Evolutionary conservation across 2,797 vertebrate species (phyloP).

Genomic region (Myotis myotis): DNA sequence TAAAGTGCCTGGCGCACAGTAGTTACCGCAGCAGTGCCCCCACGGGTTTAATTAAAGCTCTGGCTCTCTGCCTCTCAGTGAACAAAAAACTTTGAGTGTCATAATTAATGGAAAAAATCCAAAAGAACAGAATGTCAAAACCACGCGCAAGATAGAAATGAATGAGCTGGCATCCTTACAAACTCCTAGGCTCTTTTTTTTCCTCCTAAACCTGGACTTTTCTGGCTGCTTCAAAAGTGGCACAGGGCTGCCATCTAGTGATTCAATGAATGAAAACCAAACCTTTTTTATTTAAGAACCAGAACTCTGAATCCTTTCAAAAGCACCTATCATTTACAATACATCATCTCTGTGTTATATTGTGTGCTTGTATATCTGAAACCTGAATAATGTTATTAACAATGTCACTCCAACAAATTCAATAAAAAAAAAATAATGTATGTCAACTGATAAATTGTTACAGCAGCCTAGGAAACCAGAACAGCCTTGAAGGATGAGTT

Average conservation of each 20-base stretch:
- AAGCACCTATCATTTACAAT: not conserved
- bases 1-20: not conserved
- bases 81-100: slow-evolving; percentile 67
- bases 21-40: not conserved
- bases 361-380: not conserved
- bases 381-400: not conserved
- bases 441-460: not conserved
- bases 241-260: slow-evolving; percentile 75
- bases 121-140: slow-evolving; percentile 70
- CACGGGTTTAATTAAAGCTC: slow-evolving; percentile 72
- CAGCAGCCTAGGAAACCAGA: not conserved
- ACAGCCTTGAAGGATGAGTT: not conserved
- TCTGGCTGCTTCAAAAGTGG: not conserved
- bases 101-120: slow-evolving; percentile 72
- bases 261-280: not conserved
- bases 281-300: not conserved
- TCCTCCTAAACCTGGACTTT: slow-evolving; percentile 57
- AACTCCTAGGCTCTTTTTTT: slow-evolving; percentile 32
- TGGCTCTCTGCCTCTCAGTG: slow-evolving; percentile 55
- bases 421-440: not conserved
- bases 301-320: not conserved
- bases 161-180: slow-evolving; percentile 64
- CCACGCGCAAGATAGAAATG: slow-evolving; percentile 42
- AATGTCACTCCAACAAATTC: not conserved
- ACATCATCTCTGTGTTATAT: not conserved